Evolutionary conservation across 2,888 invertebrate species (phyloP), one percentile per base, ranked within the genome.

Genomic region (Plagodis dolabraria): DNA sequence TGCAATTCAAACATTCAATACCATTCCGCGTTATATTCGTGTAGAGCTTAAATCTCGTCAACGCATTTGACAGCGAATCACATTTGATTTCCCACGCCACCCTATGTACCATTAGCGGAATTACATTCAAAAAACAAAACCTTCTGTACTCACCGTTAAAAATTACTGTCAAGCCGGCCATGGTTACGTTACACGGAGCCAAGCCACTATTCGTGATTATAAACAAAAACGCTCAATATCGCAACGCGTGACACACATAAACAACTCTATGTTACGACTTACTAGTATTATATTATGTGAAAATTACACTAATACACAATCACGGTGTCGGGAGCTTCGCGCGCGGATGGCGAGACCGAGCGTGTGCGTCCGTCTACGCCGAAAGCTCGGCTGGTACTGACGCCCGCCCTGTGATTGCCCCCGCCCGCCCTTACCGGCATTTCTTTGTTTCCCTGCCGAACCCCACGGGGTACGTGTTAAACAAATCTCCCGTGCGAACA

Each of bases 371-470:
- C 67, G 69, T 45, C 75, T 68, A 54, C 69, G 83, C 83, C 86
- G 86, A 80, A 59, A 57, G 81, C 76, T 82, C 82, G 85, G 85
- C 85, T 83, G 77, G 71, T 72, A 89, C 90, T 89, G 82, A 61
- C 82, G 80, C 79, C 84, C 83, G 83, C 80, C 84, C 74, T 74
- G 69, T 69, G 69, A 68, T 68, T 69, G 72, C 74, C 87, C 89
- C 90, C 86, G 83, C 86, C 89, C 88, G 86, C 86, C 89, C 85
- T 78, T 79, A 72, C 80, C 75, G 80, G 82, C 79, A 82, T 87
- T 90, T 88, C 92, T 92, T 92, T 92, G 92, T 92, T 90, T 90
- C 90, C 83, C 84, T 81, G 77, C 79, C 83, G 83, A 82, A 83
- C 82, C 76, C 80, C 78, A 76, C 77, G 57, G 62, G 52, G 51